phyloP scores from a whole-genome alignment of 1,140 invertebrate genomes.

The Homalodisca vitripennis region DNA sequence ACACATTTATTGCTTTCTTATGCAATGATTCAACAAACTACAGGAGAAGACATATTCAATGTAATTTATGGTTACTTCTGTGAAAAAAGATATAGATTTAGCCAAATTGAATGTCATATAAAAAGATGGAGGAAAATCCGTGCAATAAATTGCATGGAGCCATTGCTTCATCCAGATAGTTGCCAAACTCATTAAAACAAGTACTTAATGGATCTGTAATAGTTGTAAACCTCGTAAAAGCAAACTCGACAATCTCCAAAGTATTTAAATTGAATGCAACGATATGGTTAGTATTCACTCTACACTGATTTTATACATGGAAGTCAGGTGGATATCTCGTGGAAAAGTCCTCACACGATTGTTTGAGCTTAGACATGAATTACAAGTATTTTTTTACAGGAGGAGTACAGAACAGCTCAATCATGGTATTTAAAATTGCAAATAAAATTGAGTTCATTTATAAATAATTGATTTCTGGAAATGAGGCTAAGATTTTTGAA shows the following conservation, averaged over 20 bases:
- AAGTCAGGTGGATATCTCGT: slow-evolving; percentile 46
- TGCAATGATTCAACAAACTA: slow-evolving; percentile 21
- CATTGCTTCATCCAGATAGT: slow-evolving; percentile 32
- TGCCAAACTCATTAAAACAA: slow-evolving; percentile 29
- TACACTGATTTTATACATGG: slow-evolving; percentile 44
- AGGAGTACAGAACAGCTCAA: background rate
- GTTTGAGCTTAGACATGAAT: slow-evolving; percentile 45
- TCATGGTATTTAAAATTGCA: background rate
- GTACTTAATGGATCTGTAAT: slow-evolving; percentile 33
- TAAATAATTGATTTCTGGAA: slow-evolving; percentile 1
- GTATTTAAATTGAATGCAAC: slow-evolving; percentile 42
- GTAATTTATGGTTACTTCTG: slow-evolving; percentile 24
- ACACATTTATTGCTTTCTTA: slow-evolving; percentile 27
- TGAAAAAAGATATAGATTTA: slow-evolving; percentile 20
- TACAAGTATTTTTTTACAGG: slow-evolving; percentile 36
- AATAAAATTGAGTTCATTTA: slow-evolving; percentile 4
- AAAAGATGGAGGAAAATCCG: slow-evolving; percentile 16
- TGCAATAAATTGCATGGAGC: slow-evolving; percentile 36
- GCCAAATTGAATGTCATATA: slow-evolving; percentile 16
- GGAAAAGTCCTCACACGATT: slow-evolving; percentile 46
- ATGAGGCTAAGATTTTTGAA: slow-evolving; percentile 8
- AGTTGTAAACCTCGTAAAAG: slow-evolving; percentile 37
- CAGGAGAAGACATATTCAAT: slow-evolving; percentile 31
- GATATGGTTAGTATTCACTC: slow-evolving; percentile 46
- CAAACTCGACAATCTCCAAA: slow-evolving; percentile 30